Evolutionary conservation across 2,797 vertebrate genomes (phyloP).

Genomic region (Chelon labrosus): DNA sequence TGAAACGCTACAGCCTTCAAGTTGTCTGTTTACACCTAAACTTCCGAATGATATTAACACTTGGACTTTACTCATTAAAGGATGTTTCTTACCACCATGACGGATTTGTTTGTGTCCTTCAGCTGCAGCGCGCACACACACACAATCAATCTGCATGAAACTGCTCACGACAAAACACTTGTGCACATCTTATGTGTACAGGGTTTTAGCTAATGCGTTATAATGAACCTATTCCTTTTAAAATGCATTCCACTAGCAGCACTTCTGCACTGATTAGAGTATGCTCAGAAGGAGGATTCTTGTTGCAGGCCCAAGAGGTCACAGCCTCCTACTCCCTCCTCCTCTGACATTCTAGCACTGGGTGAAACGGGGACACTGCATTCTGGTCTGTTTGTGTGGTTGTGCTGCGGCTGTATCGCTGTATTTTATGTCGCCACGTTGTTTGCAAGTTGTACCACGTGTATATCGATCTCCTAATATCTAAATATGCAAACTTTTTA

Average conservation of each 20-base stretch:
- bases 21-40: conserved; percentile 61
- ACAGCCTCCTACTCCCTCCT: conserved; percentile 56
- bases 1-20: conserved; percentile 44
- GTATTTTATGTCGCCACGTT: neutral
- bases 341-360: conserved; percentile 50
- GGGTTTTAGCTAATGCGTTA: neutral
- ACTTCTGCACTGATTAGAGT: conserved; percentile 44
- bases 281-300: conserved; percentile 44
- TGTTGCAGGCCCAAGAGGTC: conserved; percentile 61
- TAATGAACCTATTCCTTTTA: conserved; percentile 22
- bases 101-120: conserved; percentile 47
- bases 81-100: conserved; percentile 77
- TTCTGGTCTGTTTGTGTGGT: conserved; percentile 1
- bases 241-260: conserved; percentile 1
- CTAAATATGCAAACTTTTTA: neutral
- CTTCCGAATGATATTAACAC: conserved; percentile 63
- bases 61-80: conserved; percentile 80
- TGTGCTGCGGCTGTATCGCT: too few relatives aligned
- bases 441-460: neutral
- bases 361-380: conserved; percentile 63
- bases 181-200: too few relatives aligned
- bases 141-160: neutral
- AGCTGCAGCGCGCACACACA: neutral
- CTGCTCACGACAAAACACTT: neutral
- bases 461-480: neutral